Evolutionary conservation across 1,140 invertebrate genomes (phyloP).

Genomic region (Drosophila burlai): DNA sequence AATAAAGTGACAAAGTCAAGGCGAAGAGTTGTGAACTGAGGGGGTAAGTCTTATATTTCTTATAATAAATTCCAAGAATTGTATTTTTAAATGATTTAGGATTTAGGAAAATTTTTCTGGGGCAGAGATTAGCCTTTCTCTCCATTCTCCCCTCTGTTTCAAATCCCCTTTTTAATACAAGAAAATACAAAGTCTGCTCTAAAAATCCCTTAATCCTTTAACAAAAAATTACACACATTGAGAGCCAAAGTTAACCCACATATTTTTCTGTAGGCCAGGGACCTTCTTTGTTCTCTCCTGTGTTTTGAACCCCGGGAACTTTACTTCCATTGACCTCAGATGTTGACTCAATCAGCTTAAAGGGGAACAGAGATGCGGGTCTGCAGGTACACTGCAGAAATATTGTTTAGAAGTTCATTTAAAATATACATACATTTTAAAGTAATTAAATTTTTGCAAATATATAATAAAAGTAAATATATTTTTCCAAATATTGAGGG

Average conservation of each 20-base stretch:
- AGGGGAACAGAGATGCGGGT: slow-evolving; percentile 31
- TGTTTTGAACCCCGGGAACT: slow-evolving; percentile 1
- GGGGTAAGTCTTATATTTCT: neutral
- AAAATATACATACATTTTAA: neutral
- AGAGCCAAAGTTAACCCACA: slow-evolving; percentile 46
- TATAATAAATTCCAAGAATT: neutral
- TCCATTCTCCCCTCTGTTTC: neutral
- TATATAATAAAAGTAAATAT: neutral
- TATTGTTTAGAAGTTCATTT: neutral
- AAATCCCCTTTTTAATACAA: slow-evolving; percentile 19
- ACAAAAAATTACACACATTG: slow-evolving; percentile 21
- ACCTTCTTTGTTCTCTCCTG: neutral
- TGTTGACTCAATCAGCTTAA: slow-evolving; percentile 48
- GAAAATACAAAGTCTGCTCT: slow-evolving; percentile 16
- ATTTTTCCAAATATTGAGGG: no score
- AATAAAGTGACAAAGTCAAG: slow-evolving; percentile 33
- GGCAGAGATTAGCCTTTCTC: slow-evolving; percentile 6
- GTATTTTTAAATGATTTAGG: slow-evolving; percentile 19
- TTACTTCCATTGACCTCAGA: slow-evolving; percentile 23
- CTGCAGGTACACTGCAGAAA: slow-evolving; percentile 1
- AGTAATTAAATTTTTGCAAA: no score
- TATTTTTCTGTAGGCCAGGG: slow-evolving; percentile 29
- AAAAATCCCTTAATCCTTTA: slow-evolving; percentile 39
- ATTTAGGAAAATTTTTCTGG: neutral
- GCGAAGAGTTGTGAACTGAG: slow-evolving; percentile 21